A percentile compares a stretch with the other conserved stretches of the same genome.
These are phyloP conservation scores for Okamejei kenojei DNA, from an alignment of 2,797 vertebrate species.

Conservation along the genomic window DNA sequence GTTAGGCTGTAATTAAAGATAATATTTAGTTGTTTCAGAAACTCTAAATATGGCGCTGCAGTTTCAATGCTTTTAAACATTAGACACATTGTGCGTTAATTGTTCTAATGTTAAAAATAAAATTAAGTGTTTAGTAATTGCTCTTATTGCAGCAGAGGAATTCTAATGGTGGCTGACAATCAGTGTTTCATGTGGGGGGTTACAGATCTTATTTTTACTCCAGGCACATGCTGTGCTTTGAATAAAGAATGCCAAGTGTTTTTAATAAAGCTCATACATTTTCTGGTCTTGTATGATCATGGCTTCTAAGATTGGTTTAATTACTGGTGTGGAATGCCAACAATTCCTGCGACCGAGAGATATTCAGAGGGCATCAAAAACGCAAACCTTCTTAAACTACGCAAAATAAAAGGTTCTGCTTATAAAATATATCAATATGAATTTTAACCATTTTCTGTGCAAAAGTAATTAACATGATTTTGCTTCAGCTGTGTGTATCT, in stretches of 20 bases:
- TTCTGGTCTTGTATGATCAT: constrained; percentile 21
- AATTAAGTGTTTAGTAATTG: constrained; percentile 1
- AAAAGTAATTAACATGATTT: background rate
- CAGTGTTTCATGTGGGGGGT: constrained; percentile 13
- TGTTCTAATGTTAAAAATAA: background rate
- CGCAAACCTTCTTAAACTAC: background rate
- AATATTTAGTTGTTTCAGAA: background rate
- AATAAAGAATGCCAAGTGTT: constrained; percentile 19
- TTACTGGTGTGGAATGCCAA: constrained; percentile 15
- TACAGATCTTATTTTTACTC: background rate
- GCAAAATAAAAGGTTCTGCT: background rate
- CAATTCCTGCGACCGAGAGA: background rate
- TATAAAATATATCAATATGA: background rate
- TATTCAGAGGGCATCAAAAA: background rate
- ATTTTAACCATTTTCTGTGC: too few relatives aligned
- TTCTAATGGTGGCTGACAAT: background rate
- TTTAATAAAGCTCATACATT: constrained; percentile 32
- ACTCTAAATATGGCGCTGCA: background rate
- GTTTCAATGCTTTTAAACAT: background rate
- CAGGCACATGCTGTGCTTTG: constrained; percentile 2
- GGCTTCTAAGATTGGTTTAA: constrained; percentile 22
- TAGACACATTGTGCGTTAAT: background rate
- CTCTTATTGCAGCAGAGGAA: background rate
- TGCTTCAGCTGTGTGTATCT: background rate
- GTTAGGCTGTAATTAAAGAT: background rate